Evolutionary conservation across 2,113 vertebrate species (phyloP).

Genomic region (Nannospalax galili): DNA sequence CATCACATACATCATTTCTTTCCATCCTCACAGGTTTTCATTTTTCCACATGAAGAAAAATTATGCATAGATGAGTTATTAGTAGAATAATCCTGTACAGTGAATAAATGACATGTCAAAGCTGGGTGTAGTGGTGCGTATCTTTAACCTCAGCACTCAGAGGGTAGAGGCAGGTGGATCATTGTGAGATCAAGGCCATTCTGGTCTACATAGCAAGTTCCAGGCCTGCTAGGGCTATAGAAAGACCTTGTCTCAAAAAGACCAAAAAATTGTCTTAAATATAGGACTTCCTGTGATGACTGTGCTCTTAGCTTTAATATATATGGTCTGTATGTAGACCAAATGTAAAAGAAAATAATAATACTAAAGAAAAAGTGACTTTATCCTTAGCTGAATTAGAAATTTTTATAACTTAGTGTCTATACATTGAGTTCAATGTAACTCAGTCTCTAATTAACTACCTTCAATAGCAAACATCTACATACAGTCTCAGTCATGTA

Average conservation of each 20-base stretch:
- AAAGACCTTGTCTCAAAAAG: no score
- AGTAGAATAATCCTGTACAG: background rate
- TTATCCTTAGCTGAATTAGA: background rate
- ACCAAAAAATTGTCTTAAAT: background rate
- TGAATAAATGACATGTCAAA: background rate
- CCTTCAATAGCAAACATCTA: background rate
- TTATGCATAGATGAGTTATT: background rate
- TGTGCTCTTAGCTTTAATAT: background rate
- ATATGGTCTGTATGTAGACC: background rate
- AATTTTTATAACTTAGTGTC: background rate
- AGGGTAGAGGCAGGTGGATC: no score
- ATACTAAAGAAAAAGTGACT: background rate
- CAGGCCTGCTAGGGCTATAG: no score
- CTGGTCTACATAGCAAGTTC: no score
- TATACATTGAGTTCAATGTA: background rate
- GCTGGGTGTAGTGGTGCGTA: no score
- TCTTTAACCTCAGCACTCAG: no score
- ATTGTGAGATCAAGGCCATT: no score
- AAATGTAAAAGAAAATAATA: background rate
- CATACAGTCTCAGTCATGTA: background rate
- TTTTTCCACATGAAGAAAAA: background rate
- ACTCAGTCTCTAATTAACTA: background rate
- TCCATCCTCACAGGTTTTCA: background rate
- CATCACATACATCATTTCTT: background rate
- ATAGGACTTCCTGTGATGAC: background rate